A percentile compares a stretch with the other conserved stretches of the same genome.
These are phyloP conservation scores for Pinctada fucata DNA, from an alignment of 2,888 invertebrate genomes.

Conservation along the genomic window DNA sequence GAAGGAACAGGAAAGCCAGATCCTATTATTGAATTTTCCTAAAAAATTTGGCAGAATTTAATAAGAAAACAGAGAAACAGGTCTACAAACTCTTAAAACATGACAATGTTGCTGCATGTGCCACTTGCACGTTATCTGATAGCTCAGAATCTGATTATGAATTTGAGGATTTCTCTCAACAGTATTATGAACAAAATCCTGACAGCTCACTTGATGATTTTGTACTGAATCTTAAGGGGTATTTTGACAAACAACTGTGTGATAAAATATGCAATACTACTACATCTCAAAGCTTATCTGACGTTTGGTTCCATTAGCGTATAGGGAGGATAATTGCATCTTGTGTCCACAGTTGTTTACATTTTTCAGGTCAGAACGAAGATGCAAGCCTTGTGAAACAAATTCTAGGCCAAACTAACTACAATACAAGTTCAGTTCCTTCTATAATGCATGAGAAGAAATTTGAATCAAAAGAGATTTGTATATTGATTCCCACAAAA, in stretches of 20 bases:
- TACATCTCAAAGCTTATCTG: not conserved
- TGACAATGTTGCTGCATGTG: slow-evolving; percentile 7
- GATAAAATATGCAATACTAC: not conserved
- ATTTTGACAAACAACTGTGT: not conserved
- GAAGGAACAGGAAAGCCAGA: too few relatives aligned
- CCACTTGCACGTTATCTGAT: not conserved
- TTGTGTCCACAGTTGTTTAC: not conserved
- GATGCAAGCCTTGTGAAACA: not conserved
- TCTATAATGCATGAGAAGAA: not conserved
- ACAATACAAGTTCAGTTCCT: not conserved
- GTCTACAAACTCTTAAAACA: slow-evolving; percentile 8
- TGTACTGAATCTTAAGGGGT: not conserved
- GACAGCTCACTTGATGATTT: not conserved
- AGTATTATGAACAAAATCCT: not conserved
- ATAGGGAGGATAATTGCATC: not conserved
- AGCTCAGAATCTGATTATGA: not conserved
- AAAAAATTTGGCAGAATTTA: not conserved
- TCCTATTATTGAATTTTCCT: too few relatives aligned
- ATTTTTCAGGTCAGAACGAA: not conserved
- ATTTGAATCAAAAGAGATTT: not conserved
- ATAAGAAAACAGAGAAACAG: not conserved
- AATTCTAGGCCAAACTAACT: not conserved
- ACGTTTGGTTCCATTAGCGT: not conserved
- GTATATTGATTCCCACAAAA: not conserved
- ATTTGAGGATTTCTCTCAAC: not conserved